Conservation (phyloP, 2,113 vertebrate genomes). For the Ginglymostoma cirratum region DNA sequence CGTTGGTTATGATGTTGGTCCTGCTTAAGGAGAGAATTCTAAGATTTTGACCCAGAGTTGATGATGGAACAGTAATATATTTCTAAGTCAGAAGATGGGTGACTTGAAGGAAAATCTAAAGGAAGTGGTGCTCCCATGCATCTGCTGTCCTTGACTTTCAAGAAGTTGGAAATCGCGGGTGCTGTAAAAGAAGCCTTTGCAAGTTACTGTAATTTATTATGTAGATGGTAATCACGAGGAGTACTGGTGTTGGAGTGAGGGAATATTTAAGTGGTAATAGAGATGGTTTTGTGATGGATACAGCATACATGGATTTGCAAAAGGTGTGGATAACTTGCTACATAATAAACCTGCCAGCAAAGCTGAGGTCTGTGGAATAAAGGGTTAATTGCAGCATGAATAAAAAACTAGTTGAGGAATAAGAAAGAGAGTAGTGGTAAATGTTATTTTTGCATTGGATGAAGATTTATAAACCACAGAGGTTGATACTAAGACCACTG, state of each 20-base stretch:
- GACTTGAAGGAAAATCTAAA: not conserved
- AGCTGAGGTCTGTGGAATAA: not conserved
- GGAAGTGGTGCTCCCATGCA: not conserved
- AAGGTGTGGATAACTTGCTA: not conserved
- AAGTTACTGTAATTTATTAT: not conserved
- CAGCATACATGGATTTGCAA: not conserved
- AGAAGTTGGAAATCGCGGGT: not conserved
- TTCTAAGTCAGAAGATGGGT: not conserved
- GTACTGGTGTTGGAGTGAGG: not conserved
- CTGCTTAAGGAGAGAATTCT: not conserved
- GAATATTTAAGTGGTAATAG: not conserved
- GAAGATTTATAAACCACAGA: too few species aligned
- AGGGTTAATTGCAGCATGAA: not conserved
- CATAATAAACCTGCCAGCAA: not conserved
- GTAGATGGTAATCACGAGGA: not conserved
- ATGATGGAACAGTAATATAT: not conserved
- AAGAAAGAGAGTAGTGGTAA: not conserved
- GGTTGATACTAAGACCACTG: not conserved
- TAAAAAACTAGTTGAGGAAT: not conserved
- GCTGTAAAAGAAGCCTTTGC: not conserved
- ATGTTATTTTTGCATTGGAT: not conserved
- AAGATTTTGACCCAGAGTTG: not conserved
- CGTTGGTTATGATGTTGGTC: not conserved
- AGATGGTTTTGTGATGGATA: not conserved
- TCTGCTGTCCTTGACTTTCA: not conserved